Base-by-base conservation (phyloP, 2,113 vertebrate species). In the Chaetodon trifascialis region DNA sequence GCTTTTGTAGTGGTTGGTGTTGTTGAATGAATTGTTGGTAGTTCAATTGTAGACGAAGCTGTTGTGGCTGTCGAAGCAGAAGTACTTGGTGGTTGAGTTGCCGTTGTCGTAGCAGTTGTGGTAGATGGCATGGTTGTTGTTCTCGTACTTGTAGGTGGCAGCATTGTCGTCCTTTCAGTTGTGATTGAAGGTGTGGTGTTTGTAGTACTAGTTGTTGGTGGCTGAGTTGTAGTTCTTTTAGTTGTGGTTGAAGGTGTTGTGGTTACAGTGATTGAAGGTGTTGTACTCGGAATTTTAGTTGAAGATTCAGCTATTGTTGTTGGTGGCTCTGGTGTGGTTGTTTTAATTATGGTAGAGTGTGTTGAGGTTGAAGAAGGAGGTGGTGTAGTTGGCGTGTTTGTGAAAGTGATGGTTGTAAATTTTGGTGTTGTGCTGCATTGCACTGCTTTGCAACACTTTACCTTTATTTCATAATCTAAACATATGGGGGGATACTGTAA, bases 401-500 rank as follows among this genome's bases (percentile, higher is more conserved):
- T 30, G 30, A 30, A 30, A 16, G 49, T 38, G 25, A 62, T 71
- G 4, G n/a, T 79, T 0, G 73, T 23, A 2, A 72, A 23, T 51
- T 63, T n/a, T 42, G 40, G 16, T 34, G 79, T 87, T 7, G 73
- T 72, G 5, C 19, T 15, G 47, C 91, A 92, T 55, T 81, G n/a
- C 12, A 46, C 19, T 14, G 0, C 51, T 11, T 76, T 73, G 59
- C 92, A 94, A 73, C 93, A 94, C 42, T 92, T 84, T 0, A 91
- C 83, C 25, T 80, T 88, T 47, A 94, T 69, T 82, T 94, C 89
- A 81, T 92, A 94, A 76, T 94, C 55, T 30, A 88, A 83, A 71
- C 95, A 96, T 66, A 94, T 90, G 3, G 63, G 68, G 9, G 91
- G 92, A 2, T 36, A 9, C 1, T 96, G 95, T 42, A 94, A 76